Conservation (phyloP, 1,140 invertebrate genomes). For the Dreissena rostriformis region DNA sequence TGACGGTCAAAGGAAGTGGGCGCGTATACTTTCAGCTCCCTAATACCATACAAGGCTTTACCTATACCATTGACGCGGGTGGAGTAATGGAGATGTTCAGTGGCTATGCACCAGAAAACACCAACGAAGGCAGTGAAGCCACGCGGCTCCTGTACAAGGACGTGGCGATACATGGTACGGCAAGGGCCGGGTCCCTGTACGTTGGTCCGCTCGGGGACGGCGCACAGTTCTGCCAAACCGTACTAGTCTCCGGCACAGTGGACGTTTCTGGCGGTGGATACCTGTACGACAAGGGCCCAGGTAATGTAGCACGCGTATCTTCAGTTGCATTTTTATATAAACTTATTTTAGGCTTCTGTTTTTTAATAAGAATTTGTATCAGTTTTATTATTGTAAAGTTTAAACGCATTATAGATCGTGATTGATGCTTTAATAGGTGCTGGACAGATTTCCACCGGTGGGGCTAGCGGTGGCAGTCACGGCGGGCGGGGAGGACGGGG, state of each 20-base stretch:
- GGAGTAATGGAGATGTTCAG: conserved; percentile 62
- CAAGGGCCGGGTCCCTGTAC: conserved; percentile 61
- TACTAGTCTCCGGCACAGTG: conserved; percentile 58
- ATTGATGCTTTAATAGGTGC: conserved; percentile 57
- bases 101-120: conserved; percentile 41
- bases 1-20: conserved; percentile 46
- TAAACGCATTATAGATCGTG: neutral
- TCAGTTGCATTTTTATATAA: neutral
- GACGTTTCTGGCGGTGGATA: conserved; percentile 65
- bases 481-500: conserved; percentile 65
- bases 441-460: conserved; percentile 47
- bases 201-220: conserved; percentile 34
- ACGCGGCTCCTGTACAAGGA: conserved; percentile 28
- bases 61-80: conserved; percentile 39
- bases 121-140: conserved; percentile 24
- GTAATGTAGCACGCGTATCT: conserved; percentile 34
- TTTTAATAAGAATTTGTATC: neutral
- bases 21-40: conserved; percentile 43
- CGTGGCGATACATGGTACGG: conserved; percentile 55
- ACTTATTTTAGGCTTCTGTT: neutral
- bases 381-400: neutral
- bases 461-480: conserved; percentile 69
- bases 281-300: conserved; percentile 60
- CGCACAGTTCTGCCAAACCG: conserved; percentile 18
- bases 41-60: conserved; percentile 35